Evolutionary conservation across 2,113 vertebrate species (phyloP).

Genomic region (Pollimyrus isidori): DNA sequence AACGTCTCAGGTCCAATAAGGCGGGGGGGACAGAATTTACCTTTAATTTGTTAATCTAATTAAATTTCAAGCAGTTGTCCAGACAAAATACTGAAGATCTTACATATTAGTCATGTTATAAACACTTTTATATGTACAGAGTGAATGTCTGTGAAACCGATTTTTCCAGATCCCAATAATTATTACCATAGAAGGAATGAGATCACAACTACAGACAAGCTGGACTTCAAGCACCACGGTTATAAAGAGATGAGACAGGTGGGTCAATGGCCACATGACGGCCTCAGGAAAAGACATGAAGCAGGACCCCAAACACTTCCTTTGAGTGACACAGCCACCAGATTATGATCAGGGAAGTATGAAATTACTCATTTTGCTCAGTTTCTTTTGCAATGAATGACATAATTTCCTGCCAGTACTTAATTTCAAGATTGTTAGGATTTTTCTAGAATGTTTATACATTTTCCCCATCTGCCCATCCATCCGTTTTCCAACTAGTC

Average conservation of each 20-base stretch:
- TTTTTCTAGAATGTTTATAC: background rate
- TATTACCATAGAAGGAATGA: conserved; percentile 64
- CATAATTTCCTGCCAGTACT: background rate
- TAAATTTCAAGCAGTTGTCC: background rate
- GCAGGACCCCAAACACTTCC: background rate
- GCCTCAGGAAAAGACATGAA: background rate
- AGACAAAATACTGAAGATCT: background rate
- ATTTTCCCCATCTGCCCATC: background rate
- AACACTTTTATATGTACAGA: background rate
- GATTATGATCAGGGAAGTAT: background rate
- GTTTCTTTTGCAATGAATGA: background rate
- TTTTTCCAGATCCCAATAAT: conserved; percentile 65
- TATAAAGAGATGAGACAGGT: conserved; percentile 99
- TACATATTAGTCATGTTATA: background rate
- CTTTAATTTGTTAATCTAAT: background rate
- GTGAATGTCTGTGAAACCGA: background rate
- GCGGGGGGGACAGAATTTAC: background rate
- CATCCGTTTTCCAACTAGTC: background rate
- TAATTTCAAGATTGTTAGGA: background rate
- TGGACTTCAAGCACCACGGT: conserved; percentile 92
- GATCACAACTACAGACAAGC: conserved; percentile 64
- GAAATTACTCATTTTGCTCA: background rate
- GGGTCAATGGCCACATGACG: conserved; percentile 34
- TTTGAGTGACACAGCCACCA: background rate
- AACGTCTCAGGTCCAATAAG: background rate